These are phyloP conservation scores for Sebastes flavidus DNA, from an alignment of 2,797 vertebrate genomes.

Conservation along the genomic window DNA sequence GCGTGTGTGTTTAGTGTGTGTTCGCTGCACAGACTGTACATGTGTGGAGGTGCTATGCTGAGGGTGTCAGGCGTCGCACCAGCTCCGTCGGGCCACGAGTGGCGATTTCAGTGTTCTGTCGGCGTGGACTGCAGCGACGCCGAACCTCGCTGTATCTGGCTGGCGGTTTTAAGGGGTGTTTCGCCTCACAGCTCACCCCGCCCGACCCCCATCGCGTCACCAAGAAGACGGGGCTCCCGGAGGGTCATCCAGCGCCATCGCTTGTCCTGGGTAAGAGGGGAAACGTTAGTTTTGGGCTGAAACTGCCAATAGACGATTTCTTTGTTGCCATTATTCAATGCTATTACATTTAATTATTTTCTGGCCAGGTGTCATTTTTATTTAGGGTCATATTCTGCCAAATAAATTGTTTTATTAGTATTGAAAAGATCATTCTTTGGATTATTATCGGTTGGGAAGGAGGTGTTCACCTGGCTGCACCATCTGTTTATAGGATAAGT, in stretches of 20 bases:
- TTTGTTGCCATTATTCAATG: neutral
- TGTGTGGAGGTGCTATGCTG: constrained; percentile 55
- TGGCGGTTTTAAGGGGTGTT: constrained; percentile 82
- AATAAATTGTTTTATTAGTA: neutral
- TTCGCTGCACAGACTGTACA: neutral
- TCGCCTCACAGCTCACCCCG: constrained; percentile 42
- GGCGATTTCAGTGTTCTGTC: constrained; percentile 88
- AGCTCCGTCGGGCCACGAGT: constrained; percentile 79
- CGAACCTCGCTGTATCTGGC: constrained; percentile 93
- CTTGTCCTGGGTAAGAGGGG: constrained; percentile 73
- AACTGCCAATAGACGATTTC: neutral
- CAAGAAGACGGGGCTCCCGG: constrained; percentile 40
- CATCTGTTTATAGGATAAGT: neutral
- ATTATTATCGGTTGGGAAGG: neutral
- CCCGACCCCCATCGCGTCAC: constrained; percentile 40
- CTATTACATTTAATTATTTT: neutral
- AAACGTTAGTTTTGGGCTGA: neutral
- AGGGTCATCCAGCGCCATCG: constrained; percentile 60
- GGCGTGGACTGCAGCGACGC: constrained; percentile 93
- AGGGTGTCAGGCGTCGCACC: constrained; percentile 55
- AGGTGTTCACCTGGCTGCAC: neutral
- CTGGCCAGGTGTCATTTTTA: neutral
- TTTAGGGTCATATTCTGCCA: neutral
- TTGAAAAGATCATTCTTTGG: neutral
- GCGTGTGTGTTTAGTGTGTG: neutral